phyloP scores from a whole-genome alignment of 1,140 invertebrate genomes.

The Halictus rubicundus region DNA sequence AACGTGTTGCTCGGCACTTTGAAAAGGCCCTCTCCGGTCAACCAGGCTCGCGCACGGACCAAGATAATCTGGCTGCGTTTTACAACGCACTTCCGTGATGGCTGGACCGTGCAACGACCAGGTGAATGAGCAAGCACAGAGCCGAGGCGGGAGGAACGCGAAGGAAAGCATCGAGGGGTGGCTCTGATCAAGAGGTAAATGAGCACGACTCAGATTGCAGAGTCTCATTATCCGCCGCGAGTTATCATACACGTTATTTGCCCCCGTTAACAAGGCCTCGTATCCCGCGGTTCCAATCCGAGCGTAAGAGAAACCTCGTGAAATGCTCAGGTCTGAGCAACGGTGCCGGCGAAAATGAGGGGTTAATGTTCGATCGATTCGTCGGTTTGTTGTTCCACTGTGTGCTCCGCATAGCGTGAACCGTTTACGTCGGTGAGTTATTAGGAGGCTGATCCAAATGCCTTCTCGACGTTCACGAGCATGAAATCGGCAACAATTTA shows the following conservation, averaged over 20 bases:
- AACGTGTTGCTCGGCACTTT: constrained; percentile 33
- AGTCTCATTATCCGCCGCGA: constrained; percentile 42
- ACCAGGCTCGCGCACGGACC: not conserved
- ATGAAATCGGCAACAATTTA: too few relatives aligned
- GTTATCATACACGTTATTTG: constrained; percentile 50
- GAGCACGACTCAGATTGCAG: constrained; percentile 34
- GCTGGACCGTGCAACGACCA: constrained; percentile 18
- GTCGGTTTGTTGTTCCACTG: not conserved
- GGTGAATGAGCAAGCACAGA: constrained; percentile 19
- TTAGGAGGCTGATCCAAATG: too few relatives aligned
- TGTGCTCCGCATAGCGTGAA: not conserved
- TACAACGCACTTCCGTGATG: constrained; percentile 36
- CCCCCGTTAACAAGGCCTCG: constrained; percentile 33
- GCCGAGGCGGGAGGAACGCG: constrained; percentile 20
- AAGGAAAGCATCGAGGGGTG: constrained; percentile 5
- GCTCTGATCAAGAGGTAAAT: constrained; percentile 39
- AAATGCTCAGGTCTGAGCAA: not conserved
- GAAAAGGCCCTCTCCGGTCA: constrained; percentile 32
- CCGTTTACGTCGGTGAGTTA: not conserved
- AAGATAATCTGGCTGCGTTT: constrained; percentile 25
- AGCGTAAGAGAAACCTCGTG: not conserved
- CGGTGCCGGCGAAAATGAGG: not conserved
- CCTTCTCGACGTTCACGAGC: too few relatives aligned
- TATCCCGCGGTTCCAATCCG: constrained; percentile 16
- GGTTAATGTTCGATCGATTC: not conserved